These are phyloP conservation scores for Steinernema scapterisci DNA, from an alignment of 2,888 invertebrate genomes.

Conservation along the genomic window DNA sequence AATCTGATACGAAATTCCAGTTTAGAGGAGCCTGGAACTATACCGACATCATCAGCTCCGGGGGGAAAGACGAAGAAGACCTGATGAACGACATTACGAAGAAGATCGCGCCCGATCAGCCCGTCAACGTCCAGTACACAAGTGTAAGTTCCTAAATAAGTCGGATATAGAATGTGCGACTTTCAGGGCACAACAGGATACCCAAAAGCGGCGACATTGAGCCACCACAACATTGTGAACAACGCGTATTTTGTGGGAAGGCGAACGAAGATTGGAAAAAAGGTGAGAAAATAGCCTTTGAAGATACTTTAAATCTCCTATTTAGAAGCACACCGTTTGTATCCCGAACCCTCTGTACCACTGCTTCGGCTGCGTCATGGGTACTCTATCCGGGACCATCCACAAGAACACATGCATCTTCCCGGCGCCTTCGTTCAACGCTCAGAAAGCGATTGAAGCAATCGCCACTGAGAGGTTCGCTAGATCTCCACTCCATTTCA, in stretches of 20 bases:
- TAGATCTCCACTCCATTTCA: slow-evolving; percentile 36
- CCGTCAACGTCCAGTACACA: slow-evolving; percentile 74
- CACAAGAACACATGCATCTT: slow-evolving; percentile 62
- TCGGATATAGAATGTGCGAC: neutral
- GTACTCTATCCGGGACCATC: slow-evolving; percentile 73
- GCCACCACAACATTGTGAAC: slow-evolving; percentile 78
- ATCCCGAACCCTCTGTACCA: slow-evolving; percentile 71
- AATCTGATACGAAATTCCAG: neutral
- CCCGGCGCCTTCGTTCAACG: slow-evolving; percentile 69
- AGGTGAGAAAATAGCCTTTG: slow-evolving; percentile 22
- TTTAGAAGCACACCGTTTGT: slow-evolving; percentile 45
- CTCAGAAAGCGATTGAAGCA: slow-evolving; percentile 74
- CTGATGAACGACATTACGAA: slow-evolving; percentile 71
- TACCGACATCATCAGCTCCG: slow-evolving; percentile 69
- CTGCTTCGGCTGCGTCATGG: slow-evolving; percentile 77
- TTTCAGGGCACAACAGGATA: slow-evolving; percentile 77
- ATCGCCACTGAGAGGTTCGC: slow-evolving; percentile 77
- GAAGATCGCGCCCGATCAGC: slow-evolving; percentile 75
- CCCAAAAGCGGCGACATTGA: slow-evolving; percentile 76
- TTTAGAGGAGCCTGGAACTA: slow-evolving; percentile 70
- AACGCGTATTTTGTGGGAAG: slow-evolving; percentile 76
- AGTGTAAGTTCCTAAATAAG: slow-evolving; percentile 39
- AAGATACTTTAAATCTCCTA: neutral
- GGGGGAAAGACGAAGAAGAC: slow-evolving; percentile 61
- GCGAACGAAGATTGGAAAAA: slow-evolving; percentile 68